Evolutionary conservation across 2,888 invertebrate genomes (phyloP), one percentile per base, ranked within the genome.

Genomic region (Mechanitis mazaeus): DNA sequence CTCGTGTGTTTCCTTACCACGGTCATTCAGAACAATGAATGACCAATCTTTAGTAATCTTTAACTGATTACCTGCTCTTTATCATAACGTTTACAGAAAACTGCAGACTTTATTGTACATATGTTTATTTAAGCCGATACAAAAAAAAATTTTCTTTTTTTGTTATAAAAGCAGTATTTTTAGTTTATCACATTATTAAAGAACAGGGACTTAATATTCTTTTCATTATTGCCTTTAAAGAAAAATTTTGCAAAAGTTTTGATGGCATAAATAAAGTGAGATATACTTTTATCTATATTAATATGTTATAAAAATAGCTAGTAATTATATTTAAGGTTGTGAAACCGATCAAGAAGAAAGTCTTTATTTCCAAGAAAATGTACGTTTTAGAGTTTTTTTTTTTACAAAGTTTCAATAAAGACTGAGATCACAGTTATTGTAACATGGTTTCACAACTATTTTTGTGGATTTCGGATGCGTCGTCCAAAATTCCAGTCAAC

Each of bases 401-500:
- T 50, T 31, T 31, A 50, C 7, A 7, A 47, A 12, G 20, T 20
- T 31, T 20, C 6, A 31, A 50, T 50, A 31, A 9, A 31, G 58
- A 66, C 65, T n/a, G 56, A 69, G 71, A 70, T 69, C 69, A 66
- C 63, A 54, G 69, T 60, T 71, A 69, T 70, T 71, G 72, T 69
- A 72, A 73, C 66, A 61, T 46, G 35, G 58, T 71, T 69, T 72
- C 65, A 56, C 55, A 67, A 65, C 68, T 69, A 68, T 71, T 68
- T 68, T 65, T 64, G 67, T 68, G 63, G 65, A 61, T 68, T 65
- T 61, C 62, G 57, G 69, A 66, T 66, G 66, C 62, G 68, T 69
- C 70, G 70, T 77, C 75, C 66, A 74, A 75, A 75, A 76, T 77
- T 77, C 76, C 75, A 77, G 80, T 76, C 69, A 73, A 69, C 72